These are phyloP conservation scores for Oophaga sylvatica DNA, from an alignment of 2,797 vertebrate genomes.

Conservation along the genomic window DNA sequence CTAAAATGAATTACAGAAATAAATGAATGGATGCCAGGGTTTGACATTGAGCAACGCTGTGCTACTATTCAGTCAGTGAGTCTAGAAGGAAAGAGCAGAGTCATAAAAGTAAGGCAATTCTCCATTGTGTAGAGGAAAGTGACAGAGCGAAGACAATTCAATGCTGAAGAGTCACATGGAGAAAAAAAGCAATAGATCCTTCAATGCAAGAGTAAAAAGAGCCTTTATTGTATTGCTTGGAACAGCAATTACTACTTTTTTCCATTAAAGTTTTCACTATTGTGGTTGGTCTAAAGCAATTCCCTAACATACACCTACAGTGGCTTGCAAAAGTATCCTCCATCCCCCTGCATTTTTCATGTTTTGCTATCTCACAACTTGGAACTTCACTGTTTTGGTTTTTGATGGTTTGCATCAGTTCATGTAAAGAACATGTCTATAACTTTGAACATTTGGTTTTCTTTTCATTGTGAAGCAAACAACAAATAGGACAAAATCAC, in stretches of 20 bases:
- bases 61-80: background rate
- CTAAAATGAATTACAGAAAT: background rate
- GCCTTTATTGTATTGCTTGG: background rate
- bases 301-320: no score
- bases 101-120: background rate
- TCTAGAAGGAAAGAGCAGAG: background rate
- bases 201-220: background rate
- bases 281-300: background rate
- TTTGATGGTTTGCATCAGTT: no score
- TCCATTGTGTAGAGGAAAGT: background rate
- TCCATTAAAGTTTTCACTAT: background rate
- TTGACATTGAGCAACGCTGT: background rate
- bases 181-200: background rate
- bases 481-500: no score
- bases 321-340: no score
- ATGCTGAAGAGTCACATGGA: background rate
- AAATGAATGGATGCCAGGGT: background rate
- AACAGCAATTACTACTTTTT: background rate
- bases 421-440: no score
- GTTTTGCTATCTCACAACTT: no score
- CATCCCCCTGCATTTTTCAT: no score
- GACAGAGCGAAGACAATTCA: constrained; percentile 7
- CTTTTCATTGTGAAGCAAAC: no score
- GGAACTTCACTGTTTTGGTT: no score
- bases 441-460: no score